phyloP scores from a whole-genome alignment of 2,888 invertebrate species.

The Idaea dimidiata region DNA sequence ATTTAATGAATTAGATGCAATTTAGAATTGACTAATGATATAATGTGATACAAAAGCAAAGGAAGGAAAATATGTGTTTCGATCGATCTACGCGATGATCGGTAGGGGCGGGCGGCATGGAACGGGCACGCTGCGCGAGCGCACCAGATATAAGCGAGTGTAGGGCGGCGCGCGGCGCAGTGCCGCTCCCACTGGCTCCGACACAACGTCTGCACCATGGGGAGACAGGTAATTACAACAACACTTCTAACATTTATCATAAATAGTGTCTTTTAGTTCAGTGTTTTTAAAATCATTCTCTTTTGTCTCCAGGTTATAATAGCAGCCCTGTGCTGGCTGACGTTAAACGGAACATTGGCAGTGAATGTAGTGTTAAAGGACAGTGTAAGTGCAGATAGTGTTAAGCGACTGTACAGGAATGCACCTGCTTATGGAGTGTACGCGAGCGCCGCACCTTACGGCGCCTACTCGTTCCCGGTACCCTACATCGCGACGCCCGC shows the following conservation, averaged over 20 bases:
- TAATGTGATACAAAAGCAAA: constrained; percentile 33
- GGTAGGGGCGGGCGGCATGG: constrained; percentile 26
- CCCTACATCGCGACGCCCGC: constrained; percentile 49
- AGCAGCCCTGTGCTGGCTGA: constrained; percentile 54
- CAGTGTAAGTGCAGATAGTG: constrained; percentile 59
- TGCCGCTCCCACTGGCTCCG: constrained; percentile 58
- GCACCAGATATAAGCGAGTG: constrained; percentile 57
- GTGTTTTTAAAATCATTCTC: constrained; percentile 19
- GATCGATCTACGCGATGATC: constrained; percentile 37
- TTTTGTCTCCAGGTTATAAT: constrained; percentile 56
- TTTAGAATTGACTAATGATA: constrained; percentile 38
- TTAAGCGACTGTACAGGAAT: constrained; percentile 57
- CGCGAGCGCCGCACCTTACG: constrained; percentile 63
- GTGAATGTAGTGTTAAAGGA: constrained; percentile 45
- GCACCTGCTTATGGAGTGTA: constrained; percentile 58
- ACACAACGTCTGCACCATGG: constrained; percentile 59
- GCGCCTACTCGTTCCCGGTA: constrained; percentile 58
- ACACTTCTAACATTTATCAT: constrained; percentile 15
- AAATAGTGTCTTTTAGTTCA: constrained; percentile 6
- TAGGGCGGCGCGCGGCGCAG: constrained; percentile 57
- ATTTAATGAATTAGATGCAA: constrained; percentile 34
- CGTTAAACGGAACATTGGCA: constrained; percentile 40
- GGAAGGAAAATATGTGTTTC: constrained; percentile 27
- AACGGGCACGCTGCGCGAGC: constrained; percentile 35
- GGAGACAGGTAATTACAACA: constrained; percentile 61